Conservation (phyloP, 1,140 invertebrate species). For the Frieseomelitta varia region DNA sequence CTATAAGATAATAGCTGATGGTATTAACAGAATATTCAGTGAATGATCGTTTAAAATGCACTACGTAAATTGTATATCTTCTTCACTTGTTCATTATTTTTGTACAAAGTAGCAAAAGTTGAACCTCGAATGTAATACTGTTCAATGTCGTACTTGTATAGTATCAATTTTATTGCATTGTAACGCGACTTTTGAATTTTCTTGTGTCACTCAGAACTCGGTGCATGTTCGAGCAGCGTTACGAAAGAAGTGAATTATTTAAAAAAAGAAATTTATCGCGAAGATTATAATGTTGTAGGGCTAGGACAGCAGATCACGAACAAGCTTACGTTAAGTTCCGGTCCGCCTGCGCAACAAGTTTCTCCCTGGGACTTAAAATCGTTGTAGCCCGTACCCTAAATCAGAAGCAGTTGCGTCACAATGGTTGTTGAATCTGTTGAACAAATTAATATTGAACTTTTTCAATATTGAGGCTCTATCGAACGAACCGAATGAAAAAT, state of each 20-base stretch:
- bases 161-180: not conserved
- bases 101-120: too few relatives aligned
- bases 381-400: slow-evolving; percentile 20
- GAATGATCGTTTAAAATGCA: too few relatives aligned
- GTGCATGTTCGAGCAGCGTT: too few relatives aligned
- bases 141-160: not conserved
- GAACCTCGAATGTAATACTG: not conserved
- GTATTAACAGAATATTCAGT: too few relatives aligned
- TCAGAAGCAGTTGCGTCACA: not conserved
- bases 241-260: too few relatives aligned
- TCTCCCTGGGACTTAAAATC: slow-evolving; percentile 44
- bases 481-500: not conserved
- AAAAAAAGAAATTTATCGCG: too few relatives aligned
- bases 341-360: slow-evolving; percentile 48
- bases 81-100: not conserved
- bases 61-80: not conserved
- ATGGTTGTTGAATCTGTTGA: not conserved
- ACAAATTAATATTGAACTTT: not conserved
- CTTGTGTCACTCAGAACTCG: too few relatives aligned
- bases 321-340: slow-evolving; percentile 19
- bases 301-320: not conserved
- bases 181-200: too few relatives aligned
- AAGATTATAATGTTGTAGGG: not conserved
- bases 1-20: too few relatives aligned
- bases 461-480: not conserved